phyloP scores from a whole-genome alignment of 1,140 invertebrate genomes.

The Lasioglossum baleicum region DNA sequence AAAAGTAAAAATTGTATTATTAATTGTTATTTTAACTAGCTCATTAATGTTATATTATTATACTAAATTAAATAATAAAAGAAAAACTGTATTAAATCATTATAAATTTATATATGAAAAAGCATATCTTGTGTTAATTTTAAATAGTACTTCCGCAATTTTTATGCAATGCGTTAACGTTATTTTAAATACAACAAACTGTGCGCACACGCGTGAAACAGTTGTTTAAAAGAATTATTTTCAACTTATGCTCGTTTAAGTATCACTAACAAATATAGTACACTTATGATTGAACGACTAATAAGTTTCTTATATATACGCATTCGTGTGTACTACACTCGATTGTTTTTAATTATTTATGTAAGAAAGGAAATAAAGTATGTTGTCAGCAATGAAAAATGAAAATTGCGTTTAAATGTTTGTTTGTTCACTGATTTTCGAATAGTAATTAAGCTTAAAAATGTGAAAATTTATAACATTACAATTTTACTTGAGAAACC shows the following conservation, averaged over 20 bases:
- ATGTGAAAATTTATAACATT: too few relatives aligned
- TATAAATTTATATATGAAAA: constrained; percentile 66
- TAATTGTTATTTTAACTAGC: constrained; percentile 64
- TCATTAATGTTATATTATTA: constrained; percentile 61
- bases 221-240: neutral
- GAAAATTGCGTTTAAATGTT: neutral
- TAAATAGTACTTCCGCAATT: constrained; percentile 33
- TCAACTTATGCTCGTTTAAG: constrained; percentile 18
- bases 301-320: constrained; percentile 31
- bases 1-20: constrained; percentile 62
- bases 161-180: constrained; percentile 9
- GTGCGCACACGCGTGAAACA: neutral
- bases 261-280: constrained; percentile 10
- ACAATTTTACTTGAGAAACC: too few relatives aligned
- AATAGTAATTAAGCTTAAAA: neutral
- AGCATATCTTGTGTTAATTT: constrained; percentile 36
- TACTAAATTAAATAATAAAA: constrained; percentile 63
- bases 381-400: neutral
- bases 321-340: constrained; percentile 11
- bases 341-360: constrained; percentile 11
- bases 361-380: neutral
- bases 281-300: constrained; percentile 15
- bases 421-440: neutral
- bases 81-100: constrained; percentile 63
- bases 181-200: constrained; percentile 7